phyloP scores from a whole-genome alignment of 2,113 vertebrate species.

The Marmota flaviventris region DNA sequence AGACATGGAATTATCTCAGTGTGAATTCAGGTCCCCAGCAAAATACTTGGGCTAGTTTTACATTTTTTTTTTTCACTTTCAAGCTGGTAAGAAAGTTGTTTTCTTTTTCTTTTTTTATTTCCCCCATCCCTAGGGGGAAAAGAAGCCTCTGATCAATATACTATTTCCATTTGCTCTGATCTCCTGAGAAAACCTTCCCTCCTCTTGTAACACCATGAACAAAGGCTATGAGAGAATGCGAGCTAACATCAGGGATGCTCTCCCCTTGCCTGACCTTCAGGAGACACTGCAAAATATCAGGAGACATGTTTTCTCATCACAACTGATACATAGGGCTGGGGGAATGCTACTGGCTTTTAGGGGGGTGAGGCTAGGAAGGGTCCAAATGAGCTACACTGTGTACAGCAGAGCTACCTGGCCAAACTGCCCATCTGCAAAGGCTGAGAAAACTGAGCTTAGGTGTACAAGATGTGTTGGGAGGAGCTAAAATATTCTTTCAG shows the following conservation, averaged over 20 bases:
- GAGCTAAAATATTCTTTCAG: neutral
- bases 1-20: constrained; percentile 39
- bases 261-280: rapidly evolving
- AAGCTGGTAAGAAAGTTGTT: constrained; percentile 61
- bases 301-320: neutral
- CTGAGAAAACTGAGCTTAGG: neutral
- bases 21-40: constrained; percentile 24
- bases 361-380: neutral
- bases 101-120: neutral
- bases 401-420: neutral
- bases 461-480: neutral
- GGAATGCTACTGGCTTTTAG: neutral
- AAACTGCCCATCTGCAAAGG: neutral
- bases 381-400: neutral
- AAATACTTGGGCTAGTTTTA: constrained; percentile 13
- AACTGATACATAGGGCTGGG: rapidly evolving
- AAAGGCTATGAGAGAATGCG: neutral
- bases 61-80: constrained; percentile 44
- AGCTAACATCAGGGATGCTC: neutral
- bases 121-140: neutral
- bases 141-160: constrained; percentile 8
- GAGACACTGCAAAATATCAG: neutral
- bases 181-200: neutral
- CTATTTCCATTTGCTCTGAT: constrained; percentile 18
- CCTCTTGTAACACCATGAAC: neutral